Conservation (phyloP, 1,140 invertebrate species). For the Leptoteleia sp. region DNA sequence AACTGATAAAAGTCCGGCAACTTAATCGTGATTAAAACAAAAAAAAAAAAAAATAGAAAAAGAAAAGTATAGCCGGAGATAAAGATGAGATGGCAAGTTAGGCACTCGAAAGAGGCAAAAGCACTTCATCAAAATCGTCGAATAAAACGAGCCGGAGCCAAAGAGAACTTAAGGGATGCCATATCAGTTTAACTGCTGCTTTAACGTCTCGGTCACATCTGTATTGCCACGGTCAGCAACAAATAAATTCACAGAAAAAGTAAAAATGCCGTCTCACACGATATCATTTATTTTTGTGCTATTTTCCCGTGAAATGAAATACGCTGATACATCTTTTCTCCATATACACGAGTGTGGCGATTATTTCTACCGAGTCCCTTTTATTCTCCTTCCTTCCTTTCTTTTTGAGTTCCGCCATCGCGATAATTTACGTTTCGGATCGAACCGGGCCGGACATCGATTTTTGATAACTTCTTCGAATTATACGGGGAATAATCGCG, state of each 20-base stretch:
- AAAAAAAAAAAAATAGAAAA: too few species aligned
- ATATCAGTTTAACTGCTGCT: constrained; percentile 65
- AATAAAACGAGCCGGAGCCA: constrained; percentile 41
- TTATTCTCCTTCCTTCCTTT: constrained; percentile 1
- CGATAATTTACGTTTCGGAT: constrained; percentile 50
- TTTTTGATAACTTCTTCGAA: constrained; percentile 37
- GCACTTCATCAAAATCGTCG: constrained; percentile 58
- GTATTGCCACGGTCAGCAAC: constrained; percentile 64
- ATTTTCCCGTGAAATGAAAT: constrained; percentile 57
- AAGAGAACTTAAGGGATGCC: constrained; percentile 61
- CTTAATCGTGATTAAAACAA: constrained; percentile 13
- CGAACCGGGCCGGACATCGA: constrained; percentile 14
- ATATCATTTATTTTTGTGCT: constrained; percentile 59
- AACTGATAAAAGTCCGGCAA: not conserved
- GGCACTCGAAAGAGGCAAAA: constrained; percentile 26
- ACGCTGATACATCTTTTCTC: constrained; percentile 60
- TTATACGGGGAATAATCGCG: constrained; percentile 38
- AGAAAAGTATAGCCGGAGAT: constrained; percentile 8
- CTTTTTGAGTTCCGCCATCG: constrained; percentile 16
- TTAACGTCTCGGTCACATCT: constrained; percentile 62
- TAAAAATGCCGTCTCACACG: constrained; percentile 58
- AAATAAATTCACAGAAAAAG: constrained; percentile 63
- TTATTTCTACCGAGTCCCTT: constrained; percentile 22
- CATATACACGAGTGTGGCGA: constrained; percentile 15
- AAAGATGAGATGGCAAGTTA: constrained; percentile 48